Base-by-base conservation (phyloP, 1,140 invertebrate genomes). In the Leptonema lineaticorne region DNA sequence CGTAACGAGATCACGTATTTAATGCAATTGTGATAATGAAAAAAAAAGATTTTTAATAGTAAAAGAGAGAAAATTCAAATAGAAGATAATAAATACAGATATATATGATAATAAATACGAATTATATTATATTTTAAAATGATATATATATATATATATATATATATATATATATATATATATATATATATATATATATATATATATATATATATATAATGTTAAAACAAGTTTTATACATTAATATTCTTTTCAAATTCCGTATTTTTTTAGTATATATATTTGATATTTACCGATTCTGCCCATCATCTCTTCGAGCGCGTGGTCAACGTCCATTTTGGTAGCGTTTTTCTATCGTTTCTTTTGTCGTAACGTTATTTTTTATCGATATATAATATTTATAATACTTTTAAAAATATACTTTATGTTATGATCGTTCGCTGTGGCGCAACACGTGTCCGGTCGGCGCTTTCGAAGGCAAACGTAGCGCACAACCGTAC, bases 281-380 rank as follows among this genome's bases (percentile, higher is more conserved):
- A n/a, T n/a, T n/a, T n/a, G 30, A 16, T 46, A 80, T 84, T 85
- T 71, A 87, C 85, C 85, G 66, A 89, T 75, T 74, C 89, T 87
- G 14, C 83, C 83, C 87, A 89, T 89, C 69, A 89, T 82, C 66
- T 89, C 86, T 72, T 89, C 88, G 16, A 89, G 74, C 26, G 88
- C 86, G 64, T 79, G 83, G 77, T 89, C 88, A 63, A 86, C 85
- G 72, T 84, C 86, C 82, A 87, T 87, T 63, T 56, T 78, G 68
- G 27, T n/a, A 26, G 7, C 5, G 11, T 59, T 33, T 45, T 30
- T 1, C 16, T 18, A 4, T 16, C 5, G 6, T 14, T 29, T 16
- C 26, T 26, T 58, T 16, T 27, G n/a, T n/a, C n/a, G n/a, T n/a
- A n/a, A n/a, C n/a, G n/a, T n/a, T n/a, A n/a, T n/a, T n/a, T n/a